phyloP scores from a whole-genome alignment of 2,888 invertebrate genomes.

The Drosophila differens region DNA sequence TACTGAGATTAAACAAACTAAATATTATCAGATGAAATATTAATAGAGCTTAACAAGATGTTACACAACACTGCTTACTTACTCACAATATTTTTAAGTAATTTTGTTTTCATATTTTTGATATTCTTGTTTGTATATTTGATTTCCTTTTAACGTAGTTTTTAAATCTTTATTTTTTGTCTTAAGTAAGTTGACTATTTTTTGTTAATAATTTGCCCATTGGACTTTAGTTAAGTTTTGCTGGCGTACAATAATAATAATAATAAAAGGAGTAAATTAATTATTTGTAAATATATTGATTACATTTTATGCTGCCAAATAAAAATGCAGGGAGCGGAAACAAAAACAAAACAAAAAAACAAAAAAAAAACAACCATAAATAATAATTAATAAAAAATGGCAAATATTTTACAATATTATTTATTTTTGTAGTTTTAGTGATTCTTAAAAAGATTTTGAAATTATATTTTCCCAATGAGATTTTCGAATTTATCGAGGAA shows the following conservation, averaged over 20 bases:
- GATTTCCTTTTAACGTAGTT: background rate
- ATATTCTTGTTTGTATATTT: background rate
- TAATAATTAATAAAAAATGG: background rate
- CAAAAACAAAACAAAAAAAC: background rate
- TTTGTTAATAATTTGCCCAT: slow-evolving; percentile 1
- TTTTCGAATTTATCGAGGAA: background rate
- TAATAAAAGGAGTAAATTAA: background rate
- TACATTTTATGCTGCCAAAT: slow-evolving; percentile 10
- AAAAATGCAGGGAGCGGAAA: background rate
- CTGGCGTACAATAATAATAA: slow-evolving; percentile 4
- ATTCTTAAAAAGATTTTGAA: background rate
- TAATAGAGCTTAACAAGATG: background rate
- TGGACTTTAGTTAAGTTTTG: slow-evolving; percentile 5
- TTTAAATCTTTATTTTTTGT: background rate
- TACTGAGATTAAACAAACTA: background rate
- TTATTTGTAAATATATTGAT: background rate
- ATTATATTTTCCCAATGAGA: background rate
- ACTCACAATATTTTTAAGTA: background rate
- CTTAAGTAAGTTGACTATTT: background rate
- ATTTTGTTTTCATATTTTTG: background rate
- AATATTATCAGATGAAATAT: slow-evolving; percentile 5
- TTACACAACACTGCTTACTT: slow-evolving; percentile 9
- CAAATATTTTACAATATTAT: background rate
- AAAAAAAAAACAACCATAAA: background rate
- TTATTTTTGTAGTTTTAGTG: background rate